These are phyloP conservation scores for Gracilinanus agilis DNA, from an alignment of 2,113 vertebrate genomes.

Conservation along the genomic window DNA sequence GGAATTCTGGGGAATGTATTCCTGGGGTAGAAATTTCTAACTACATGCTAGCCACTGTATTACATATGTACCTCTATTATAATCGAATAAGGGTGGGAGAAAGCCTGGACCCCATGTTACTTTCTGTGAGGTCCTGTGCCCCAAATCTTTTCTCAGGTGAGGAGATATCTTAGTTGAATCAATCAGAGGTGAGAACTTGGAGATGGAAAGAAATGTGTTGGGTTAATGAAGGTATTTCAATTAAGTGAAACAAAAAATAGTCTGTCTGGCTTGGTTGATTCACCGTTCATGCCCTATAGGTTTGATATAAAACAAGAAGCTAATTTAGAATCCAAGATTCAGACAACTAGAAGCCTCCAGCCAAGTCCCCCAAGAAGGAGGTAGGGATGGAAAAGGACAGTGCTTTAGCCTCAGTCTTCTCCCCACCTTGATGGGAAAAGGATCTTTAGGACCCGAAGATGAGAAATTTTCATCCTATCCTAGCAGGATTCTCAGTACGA, in stretches of 20 bases:
- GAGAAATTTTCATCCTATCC: background rate
- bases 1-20: too few species aligned
- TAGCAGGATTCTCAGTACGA: background rate
- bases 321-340: background rate
- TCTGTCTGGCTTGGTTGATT: background rate
- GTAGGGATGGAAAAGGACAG: background rate
- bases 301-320: background rate
- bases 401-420: background rate
- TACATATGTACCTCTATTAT: background rate
- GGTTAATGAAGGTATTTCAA: background rate
- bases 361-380: background rate
- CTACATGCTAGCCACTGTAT: background rate
- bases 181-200: background rate
- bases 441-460: background rate
- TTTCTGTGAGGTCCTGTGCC: background rate
- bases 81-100: background rate
- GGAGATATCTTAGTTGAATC: background rate
- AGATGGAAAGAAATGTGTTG: background rate
- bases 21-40: too few species aligned
- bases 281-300: background rate
- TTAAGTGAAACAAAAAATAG: background rate
- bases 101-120: background rate
- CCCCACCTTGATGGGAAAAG: background rate
- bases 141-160: background rate
- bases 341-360: background rate